These are phyloP conservation scores for Lethrus apterus DNA, from an alignment of 1,140 invertebrate species.

Conservation along the genomic window DNA sequence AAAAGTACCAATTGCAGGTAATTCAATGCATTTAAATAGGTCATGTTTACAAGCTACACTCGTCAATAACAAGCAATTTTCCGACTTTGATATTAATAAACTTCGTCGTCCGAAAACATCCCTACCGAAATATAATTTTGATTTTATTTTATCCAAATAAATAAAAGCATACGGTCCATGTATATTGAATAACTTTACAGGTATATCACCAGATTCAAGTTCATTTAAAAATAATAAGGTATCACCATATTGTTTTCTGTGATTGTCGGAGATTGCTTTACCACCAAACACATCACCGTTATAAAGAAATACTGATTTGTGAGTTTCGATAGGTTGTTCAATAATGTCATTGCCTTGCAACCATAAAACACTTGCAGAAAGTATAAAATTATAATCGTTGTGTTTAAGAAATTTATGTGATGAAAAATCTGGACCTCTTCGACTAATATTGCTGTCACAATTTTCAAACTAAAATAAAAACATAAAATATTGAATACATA, in stretches of 20 bases:
- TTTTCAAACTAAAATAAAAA: slow-evolving; percentile 39
- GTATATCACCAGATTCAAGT: slow-evolving; percentile 41
- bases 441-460: slow-evolving; percentile 38
- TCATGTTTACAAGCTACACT: slow-evolving; percentile 53
- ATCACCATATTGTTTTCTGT: slow-evolving; percentile 37
- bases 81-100: slow-evolving; percentile 57
- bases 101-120: slow-evolving; percentile 81
- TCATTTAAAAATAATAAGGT: slow-evolving; percentile 39
- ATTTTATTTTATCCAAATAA: slow-evolving; percentile 58
- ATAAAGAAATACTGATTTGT: slow-evolving; percentile 60
- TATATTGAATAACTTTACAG: slow-evolving; percentile 46
- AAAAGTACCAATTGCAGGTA: slow-evolving; percentile 68
- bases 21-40: slow-evolving; percentile 52
- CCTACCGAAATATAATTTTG: slow-evolving; percentile 72
- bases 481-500: slow-evolving; percentile 7
- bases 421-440: slow-evolving; percentile 45
- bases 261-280: slow-evolving; percentile 18
- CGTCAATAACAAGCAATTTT: slow-evolving; percentile 45
- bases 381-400: slow-evolving; percentile 56
- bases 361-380: slow-evolving; percentile 58
- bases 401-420: slow-evolving; percentile 15
- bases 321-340: slow-evolving; percentile 52
- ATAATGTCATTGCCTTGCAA: slow-evolving; percentile 53
- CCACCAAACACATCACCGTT: slow-evolving; percentile 76
- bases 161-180: slow-evolving; percentile 81